These are phyloP conservation scores for Pseudomugil gertrudae DNA, from an alignment of 2,797 vertebrate genomes.

Conservation along the genomic window DNA sequence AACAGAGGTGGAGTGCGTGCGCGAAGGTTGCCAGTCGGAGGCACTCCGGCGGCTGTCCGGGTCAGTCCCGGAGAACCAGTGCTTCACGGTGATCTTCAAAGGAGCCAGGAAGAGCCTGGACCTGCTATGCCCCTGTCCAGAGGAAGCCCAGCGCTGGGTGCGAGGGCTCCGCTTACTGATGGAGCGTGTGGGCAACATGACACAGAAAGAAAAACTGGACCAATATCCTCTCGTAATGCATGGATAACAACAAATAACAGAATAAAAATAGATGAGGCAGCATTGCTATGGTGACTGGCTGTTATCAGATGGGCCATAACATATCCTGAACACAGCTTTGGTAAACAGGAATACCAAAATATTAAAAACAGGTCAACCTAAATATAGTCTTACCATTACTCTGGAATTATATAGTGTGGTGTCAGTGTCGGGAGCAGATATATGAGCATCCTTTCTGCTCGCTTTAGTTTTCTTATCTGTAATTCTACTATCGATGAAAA, in stretches of 20 bases:
- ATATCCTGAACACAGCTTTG: conserved; percentile 58
- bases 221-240: conserved; percentile 89
- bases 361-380: conserved; percentile 50
- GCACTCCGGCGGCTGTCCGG: conserved; percentile 83
- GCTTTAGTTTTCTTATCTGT: background rate
- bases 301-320: conserved; percentile 45
- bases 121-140: conserved; percentile 83
- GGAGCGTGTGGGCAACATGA: conserved; percentile 88
- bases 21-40: conserved; percentile 88
- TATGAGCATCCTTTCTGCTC: conserved; percentile 3
- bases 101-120: conserved; percentile 91
- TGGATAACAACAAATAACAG: conserved; percentile 25
- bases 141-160: conserved; percentile 90
- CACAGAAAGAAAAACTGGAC: conserved; percentile 92
- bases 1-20: conserved; percentile 83
- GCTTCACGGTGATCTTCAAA: conserved; percentile 92
- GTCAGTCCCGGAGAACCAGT: conserved; percentile 83
- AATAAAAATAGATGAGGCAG: conserved; percentile 54
- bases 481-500: background rate
- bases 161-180: conserved; percentile 89
- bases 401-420: conserved; percentile 33
- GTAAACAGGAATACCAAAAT: conserved; percentile 44
- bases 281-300: conserved; percentile 44
- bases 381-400: conserved; percentile 59
- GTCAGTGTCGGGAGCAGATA: conserved; percentile 31